Evolutionary conservation across 2,797 vertebrate genomes (phyloP), one percentile per base, ranked within the genome.

Genomic region (Lagothrix lagotricha): DNA sequence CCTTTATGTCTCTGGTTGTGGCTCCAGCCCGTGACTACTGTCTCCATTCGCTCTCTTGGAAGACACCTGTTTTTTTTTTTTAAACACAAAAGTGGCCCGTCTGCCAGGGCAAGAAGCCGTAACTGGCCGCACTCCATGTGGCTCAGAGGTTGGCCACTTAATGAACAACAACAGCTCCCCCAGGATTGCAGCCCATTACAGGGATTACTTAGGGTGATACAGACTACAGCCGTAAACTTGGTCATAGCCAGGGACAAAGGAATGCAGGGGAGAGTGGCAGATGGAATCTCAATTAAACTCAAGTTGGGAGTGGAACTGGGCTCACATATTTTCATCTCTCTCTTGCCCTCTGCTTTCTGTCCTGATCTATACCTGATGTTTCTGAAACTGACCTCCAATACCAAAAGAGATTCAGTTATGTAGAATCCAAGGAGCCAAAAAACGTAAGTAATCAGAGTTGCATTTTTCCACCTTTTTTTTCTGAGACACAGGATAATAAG

Each of bases 91-190:
- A 87, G 81, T 93, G 88, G 14, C 28, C 92, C 52, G 26, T 9
- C 54, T 90, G 70, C 54, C 72, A 76, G 50, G 24, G 3, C 85
- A 82, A 85, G 93, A 93, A 90, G 67, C 81, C 88, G 17, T 67
- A 64, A 33, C 79, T 95, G 79, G 76, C 89, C 26, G 4, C 48
- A 79, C 64, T 93, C 89, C 90, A 26, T 73, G 75, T 76, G 80
- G 58, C 81, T 88, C 80, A 73, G 93, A 96, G 75, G 30, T 50
- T 96, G 96, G 58, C 86, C 87, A 48, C 67, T 88, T 92, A 84
- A 52, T 92, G 88, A 95, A 90, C 26, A 92, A 86, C 87, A 94
- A 81, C 67, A 28, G 75, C 67, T 88, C 88, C 75, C 85, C 50
- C 39, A 90, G 93, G 79, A 44, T 33, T 76, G 19, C 26, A 52